Conservation (phyloP, 2,888 invertebrate species). For the Dasysyrphus albostriatus region DNA sequence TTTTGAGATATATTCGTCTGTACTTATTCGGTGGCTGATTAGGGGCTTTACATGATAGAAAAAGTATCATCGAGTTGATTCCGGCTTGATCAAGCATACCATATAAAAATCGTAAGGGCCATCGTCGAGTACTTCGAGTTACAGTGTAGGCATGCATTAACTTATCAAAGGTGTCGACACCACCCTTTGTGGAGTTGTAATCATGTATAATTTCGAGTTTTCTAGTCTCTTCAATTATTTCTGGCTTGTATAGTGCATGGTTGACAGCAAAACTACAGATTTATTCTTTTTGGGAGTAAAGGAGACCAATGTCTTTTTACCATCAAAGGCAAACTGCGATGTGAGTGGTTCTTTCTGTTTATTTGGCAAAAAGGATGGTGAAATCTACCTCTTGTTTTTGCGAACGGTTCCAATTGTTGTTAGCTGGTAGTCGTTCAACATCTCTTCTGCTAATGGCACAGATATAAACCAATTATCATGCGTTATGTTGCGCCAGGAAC, state of each 20-base stretch:
- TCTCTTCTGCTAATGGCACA: conserved; percentile 77
- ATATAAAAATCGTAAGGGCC: not conserved
- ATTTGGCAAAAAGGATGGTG: too few species aligned
- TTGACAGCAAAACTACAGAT: not conserved
- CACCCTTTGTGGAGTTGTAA: conserved; percentile 26
- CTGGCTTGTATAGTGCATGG: conserved; percentile 1
- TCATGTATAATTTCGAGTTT: too few species aligned
- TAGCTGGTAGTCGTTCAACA: not conserved
- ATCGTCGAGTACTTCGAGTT: not conserved
- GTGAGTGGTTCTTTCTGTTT: too few species aligned
- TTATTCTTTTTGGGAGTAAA: conserved; percentile 76
- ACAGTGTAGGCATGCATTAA: conserved; percentile 19
- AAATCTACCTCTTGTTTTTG: conserved; percentile 79
- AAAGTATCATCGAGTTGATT: too few species aligned
- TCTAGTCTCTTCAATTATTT: conserved; percentile 7
- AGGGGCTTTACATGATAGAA: too few species aligned
- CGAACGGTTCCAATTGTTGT: conserved; percentile 77
- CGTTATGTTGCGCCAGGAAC: conserved; percentile 60
- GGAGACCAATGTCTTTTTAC: too few species aligned
- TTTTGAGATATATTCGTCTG: too few species aligned
- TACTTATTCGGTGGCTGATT: too few species aligned
- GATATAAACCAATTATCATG: conserved; percentile 75
- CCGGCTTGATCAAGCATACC: too few species aligned
- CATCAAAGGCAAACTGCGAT: too few species aligned
- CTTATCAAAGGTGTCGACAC: conserved; percentile 25